Percentiles rank a stretch among this genome's conserved stretches.
Conservation (phyloP, 2,888 invertebrate genomes). For the Noctua janthina region DNA sequence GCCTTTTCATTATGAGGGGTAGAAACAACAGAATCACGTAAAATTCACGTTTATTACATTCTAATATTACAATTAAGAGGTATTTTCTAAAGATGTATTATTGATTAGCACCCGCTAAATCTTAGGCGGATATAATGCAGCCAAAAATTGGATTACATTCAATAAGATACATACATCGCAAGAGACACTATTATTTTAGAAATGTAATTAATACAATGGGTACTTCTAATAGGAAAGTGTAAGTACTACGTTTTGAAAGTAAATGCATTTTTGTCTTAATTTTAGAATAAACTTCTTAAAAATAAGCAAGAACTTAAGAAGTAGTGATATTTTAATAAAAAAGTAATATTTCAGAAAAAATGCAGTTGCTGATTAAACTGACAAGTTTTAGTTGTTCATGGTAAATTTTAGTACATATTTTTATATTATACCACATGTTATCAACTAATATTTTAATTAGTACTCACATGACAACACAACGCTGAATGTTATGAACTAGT, state of each 20-base stretch:
- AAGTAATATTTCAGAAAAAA: background rate
- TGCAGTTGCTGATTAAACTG: background rate
- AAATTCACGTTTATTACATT: slow-evolving; percentile 61
- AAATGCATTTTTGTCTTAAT: slow-evolving; percentile 59
- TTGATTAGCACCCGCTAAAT: slow-evolving; percentile 62
- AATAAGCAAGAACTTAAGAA: slow-evolving; percentile 25
- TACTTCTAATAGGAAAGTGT: slow-evolving; percentile 10
- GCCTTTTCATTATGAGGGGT: background rate
- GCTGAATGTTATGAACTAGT: slow-evolving; percentile 58
- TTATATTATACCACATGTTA: slow-evolving; percentile 12
- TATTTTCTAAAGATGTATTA: slow-evolving; percentile 49
- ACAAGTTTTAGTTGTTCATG: background rate
- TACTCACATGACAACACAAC: slow-evolving; percentile 38
- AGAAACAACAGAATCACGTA: slow-evolving; percentile 19
- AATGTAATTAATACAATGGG: slow-evolving; percentile 5
- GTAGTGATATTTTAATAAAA: background rate
- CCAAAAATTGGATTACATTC: slow-evolving; percentile 41
- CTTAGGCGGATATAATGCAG: slow-evolving; percentile 61
- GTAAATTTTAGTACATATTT: slow-evolving; percentile 9
- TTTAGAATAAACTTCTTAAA: slow-evolving; percentile 20
- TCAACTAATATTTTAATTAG: slow-evolving; percentile 24
- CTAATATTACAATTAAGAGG: slow-evolving; percentile 52
- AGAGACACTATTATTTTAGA: background rate
- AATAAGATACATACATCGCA: background rate
- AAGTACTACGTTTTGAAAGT: slow-evolving; percentile 49